These are phyloP conservation scores for Heteromormyrus szaboi DNA, from an alignment of 2,797 vertebrate genomes.

Conservation along the genomic window DNA sequence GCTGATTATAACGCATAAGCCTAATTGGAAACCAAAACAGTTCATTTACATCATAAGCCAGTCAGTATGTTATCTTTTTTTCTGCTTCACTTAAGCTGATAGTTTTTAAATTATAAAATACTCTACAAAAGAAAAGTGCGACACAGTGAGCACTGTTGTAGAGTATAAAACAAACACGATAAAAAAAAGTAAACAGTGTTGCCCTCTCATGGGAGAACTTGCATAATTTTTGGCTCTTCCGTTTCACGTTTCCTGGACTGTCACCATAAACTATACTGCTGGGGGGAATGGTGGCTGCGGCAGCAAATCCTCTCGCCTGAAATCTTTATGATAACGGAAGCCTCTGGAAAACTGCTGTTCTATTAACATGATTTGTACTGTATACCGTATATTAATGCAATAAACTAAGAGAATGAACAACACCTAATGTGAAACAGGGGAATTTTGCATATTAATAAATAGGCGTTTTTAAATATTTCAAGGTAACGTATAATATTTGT, in stretches of 20 bases:
- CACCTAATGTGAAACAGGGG: not conserved
- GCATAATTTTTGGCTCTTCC: slow-evolving; percentile 10
- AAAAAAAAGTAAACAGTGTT: slow-evolving; percentile 8
- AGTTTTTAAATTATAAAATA: not conserved
- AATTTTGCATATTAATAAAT: not conserved
- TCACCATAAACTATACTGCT: not conserved
- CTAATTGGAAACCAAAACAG: slow-evolving; percentile 11
- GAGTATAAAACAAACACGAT: not conserved
- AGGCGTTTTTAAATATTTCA: not conserved
- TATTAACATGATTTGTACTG: not conserved
- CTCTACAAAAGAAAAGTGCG: not conserved
- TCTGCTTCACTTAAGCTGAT: not conserved
- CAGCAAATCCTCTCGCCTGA: not conserved
- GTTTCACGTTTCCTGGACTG: not conserved
- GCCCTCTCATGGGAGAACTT: not conserved
- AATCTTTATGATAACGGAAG: not conserved
- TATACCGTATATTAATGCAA: not conserved
- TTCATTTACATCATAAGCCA: not conserved
- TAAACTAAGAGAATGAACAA: not conserved
- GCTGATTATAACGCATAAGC: not conserved
- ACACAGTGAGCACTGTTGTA: not conserved
- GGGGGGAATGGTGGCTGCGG: not conserved
- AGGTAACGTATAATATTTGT: not conserved
- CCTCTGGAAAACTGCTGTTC: not conserved
- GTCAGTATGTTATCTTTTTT: not conserved